Percentiles rank a stretch among this genome's conserved stretches.
These are phyloP conservation scores for Leptobrachium ailaonicum DNA, from an alignment of 2,113 vertebrate genomes.

Conservation along the genomic window DNA sequence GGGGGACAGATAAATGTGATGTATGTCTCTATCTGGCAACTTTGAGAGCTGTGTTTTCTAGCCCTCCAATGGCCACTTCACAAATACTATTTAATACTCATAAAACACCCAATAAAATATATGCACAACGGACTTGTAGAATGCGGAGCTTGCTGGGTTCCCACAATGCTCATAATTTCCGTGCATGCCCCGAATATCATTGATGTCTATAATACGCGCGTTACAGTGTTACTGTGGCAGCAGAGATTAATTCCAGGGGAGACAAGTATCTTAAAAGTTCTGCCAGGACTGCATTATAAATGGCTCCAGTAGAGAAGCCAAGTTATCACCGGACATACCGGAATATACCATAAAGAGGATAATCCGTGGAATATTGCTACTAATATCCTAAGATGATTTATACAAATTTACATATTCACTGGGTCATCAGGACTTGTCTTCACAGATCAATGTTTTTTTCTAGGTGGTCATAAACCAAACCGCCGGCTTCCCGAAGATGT, in stretches of 20 bases:
- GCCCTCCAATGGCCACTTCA: slow-evolving; percentile 28
- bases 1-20: slow-evolving; percentile 23
- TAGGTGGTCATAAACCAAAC: too few relatives aligned
- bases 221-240: too few relatives aligned
- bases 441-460: too few relatives aligned
- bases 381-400: too few relatives aligned
- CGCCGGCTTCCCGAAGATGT: too few relatives aligned
- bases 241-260: not conserved
- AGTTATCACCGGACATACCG: too few relatives aligned
- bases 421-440: too few relatives aligned
- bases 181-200: slow-evolving; percentile 5
- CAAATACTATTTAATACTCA: slow-evolving; percentile 43
- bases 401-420: too few relatives aligned
- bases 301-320: too few relatives aligned
- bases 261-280: not conserved
- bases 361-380: too few relatives aligned
- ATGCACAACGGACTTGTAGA: slow-evolving; percentile 2
- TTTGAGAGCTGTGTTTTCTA: slow-evolving; percentile 19
- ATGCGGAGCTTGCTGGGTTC: not conserved
- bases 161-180: not conserved
- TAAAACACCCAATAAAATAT: slow-evolving; percentile 23
- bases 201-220: not conserved
- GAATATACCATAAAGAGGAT: too few relatives aligned
- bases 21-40: slow-evolving; percentile 16
- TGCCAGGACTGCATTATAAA: too few relatives aligned